Base-by-base conservation (phyloP, 2,888 invertebrate species). In the Caradrina clavipalpis region DNA sequence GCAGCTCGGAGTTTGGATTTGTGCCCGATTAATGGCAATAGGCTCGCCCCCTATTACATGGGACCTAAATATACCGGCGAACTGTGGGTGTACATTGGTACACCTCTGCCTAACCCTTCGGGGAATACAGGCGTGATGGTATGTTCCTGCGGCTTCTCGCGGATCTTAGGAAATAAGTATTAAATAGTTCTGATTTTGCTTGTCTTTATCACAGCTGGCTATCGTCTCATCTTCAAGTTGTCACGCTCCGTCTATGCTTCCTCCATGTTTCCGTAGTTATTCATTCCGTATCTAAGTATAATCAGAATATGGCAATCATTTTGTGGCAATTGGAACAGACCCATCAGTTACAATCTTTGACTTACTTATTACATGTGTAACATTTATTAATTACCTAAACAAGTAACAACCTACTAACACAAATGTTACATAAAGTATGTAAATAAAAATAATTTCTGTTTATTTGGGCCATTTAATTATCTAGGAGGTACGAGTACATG, bases 361-460 rank as follows among this genome's bases (percentile, higher is more conserved):
- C 19, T 74, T 31, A 55, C 11, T 22, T 51, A 47, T 47, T 26
- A 56, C 13, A 21, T 0, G 45, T 15, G 31, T 54, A 67, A 58
- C 22, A 54, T 45, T 47, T 45, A 51, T 56, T 53, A 1, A 22
- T 26, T 47, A 47, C 13, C n/a, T 56, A 56, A 60, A 31, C 39
- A 63, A 45, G 3, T 13, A 15, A 56, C 39, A 63, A 45, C 63
- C 63, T 21, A 75, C 59, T 69, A 53, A 76, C 76, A 69, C 42
- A 59, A 63, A 56, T 59, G 17, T 75, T 74, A 76, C 17, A 42
- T 51, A 56, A 62, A 47, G n/a, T 73, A 56, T 65, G 57, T 65
- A 58, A 54, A 54, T 50, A n/a, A 31, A 35, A 4, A 31, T 74
- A 60, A 51, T 39, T 50, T 31, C 31, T 47, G 11, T 42, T 11